Conservation (phyloP, 2,888 invertebrate species). For the Polyploca ridens region DNA sequence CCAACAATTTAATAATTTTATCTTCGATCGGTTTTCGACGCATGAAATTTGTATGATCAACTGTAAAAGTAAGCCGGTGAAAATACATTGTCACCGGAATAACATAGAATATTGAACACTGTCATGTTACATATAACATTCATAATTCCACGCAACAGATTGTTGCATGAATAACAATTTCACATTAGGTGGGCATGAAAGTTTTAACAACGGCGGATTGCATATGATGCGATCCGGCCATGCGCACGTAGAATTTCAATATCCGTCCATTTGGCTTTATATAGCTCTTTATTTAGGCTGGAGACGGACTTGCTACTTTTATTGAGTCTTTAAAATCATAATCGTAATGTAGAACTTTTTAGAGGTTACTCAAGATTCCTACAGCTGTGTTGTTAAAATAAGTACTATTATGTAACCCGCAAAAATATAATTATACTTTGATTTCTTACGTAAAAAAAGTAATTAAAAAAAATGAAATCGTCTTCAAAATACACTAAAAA, state of each 20-base stretch:
- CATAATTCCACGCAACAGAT: slow-evolving; percentile 28
- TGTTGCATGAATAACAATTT: slow-evolving; percentile 37
- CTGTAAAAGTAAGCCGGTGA: neutral
- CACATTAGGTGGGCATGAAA: slow-evolving; percentile 33
- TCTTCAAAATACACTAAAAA: too few relatives aligned
- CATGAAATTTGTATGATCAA: too few relatives aligned
- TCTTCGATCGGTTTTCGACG: too few relatives aligned
- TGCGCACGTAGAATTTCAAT: slow-evolving; percentile 53
- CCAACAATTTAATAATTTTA: too few relatives aligned
- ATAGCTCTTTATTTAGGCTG: slow-evolving; percentile 26
- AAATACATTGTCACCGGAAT: neutral
- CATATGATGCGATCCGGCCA: slow-evolving; percentile 34
- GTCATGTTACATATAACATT: slow-evolving; percentile 1
- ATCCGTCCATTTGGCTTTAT: slow-evolving; percentile 37
- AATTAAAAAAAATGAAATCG: too few relatives aligned
- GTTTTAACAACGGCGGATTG: slow-evolving; percentile 37
- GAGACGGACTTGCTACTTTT: neutral
- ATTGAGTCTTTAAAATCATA: too few relatives aligned
- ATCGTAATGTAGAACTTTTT: too few relatives aligned
- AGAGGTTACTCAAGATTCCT: too few relatives aligned
- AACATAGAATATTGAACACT: neutral
- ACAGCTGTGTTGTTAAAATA: too few relatives aligned
- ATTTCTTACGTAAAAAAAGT: too few relatives aligned
- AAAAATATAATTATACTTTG: too few relatives aligned
- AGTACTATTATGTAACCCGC: too few relatives aligned